Conservation (phyloP, 2,113 vertebrate genomes). For the Diphyllodes magnificus region DNA sequence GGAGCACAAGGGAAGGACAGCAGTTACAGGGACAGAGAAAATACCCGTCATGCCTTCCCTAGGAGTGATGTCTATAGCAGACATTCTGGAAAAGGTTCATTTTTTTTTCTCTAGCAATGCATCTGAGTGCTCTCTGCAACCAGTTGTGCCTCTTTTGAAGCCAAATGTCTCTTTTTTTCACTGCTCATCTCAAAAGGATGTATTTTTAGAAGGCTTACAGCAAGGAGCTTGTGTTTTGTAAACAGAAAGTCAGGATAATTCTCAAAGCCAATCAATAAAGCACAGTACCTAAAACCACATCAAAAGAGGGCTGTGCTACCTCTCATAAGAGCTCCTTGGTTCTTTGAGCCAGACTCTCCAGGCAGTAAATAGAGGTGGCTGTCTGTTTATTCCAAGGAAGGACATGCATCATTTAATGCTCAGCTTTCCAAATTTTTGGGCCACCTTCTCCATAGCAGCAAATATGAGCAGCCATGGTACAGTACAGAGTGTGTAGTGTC, state of each 20-base stretch:
- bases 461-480: background rate
- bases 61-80: background rate
- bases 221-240: background rate
- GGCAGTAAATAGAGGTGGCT: conserved; percentile 5
- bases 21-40: background rate
- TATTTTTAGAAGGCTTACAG: conserved; percentile 38
- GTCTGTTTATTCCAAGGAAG: conserved; percentile 8
- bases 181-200: background rate
- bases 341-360: conserved; percentile 5
- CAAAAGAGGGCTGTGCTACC: background rate
- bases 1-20: background rate
- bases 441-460: background rate
- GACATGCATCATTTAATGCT: conserved; percentile 14
- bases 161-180: background rate
- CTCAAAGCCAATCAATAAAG: background rate
- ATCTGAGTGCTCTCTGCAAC: background rate
- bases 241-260: conserved; percentile 15
- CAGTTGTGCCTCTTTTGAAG: background rate
- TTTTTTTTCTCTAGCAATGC: background rate
- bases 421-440: background rate
- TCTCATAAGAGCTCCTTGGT: background rate
- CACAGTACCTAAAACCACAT: conserved; percentile 37
- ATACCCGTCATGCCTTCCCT: background rate
- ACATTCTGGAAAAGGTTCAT: background rate
- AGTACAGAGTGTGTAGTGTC: background rate